These are phyloP conservation scores for Pelobates fuscus DNA, from an alignment of 2,113 vertebrate species.

Conservation along the genomic window DNA sequence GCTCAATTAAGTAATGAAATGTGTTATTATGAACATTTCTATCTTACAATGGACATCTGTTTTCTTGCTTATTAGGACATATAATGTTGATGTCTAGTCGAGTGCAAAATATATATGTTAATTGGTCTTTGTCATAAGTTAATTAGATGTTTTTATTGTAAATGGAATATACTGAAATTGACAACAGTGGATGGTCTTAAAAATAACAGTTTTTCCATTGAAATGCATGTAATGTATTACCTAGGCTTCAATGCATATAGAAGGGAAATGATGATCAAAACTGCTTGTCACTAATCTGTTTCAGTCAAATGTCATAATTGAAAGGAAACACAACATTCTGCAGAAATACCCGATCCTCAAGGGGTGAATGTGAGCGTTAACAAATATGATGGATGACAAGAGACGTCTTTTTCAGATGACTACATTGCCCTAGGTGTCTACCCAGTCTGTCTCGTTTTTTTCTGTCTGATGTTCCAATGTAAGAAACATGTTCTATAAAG, in stretches of 20 bases:
- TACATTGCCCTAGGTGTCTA: slow-evolving; percentile 3
- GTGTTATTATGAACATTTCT: no score
- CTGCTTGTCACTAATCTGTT: not conserved
- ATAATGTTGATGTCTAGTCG: no score
- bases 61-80: no score
- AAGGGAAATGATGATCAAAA: not conserved
- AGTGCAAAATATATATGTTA: no score
- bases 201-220: no score
- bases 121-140: no score
- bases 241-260: not conserved
- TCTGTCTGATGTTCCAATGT: not conserved
- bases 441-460: not conserved
- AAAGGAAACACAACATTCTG: not conserved
- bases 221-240: no score
- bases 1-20: no score
- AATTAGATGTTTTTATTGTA: no score
- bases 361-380: slow-evolving; percentile 11
- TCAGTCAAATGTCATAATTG: not conserved
- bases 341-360: not conserved
- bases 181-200: no score
- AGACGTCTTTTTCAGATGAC: slow-evolving; percentile 4
- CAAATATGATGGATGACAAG: slow-evolving; percentile 9
- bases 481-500: not conserved
- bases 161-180: no score
- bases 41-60: no score